Base-by-base conservation (phyloP, 2,113 vertebrate genomes). In the Colaptes auratus region DNA sequence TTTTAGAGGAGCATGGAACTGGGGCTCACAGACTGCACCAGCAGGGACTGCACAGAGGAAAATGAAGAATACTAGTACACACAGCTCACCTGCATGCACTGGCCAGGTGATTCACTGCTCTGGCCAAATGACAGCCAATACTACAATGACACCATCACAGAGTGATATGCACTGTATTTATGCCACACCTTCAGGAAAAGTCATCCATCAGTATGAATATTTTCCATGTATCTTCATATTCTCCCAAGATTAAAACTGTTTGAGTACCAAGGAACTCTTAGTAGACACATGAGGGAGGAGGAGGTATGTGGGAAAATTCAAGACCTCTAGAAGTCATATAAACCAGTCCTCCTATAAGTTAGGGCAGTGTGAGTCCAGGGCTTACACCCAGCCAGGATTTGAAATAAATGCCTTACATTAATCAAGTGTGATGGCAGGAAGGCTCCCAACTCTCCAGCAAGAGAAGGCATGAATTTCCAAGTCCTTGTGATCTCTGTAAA, bases 11-110 rank as follows among this genome's bases (percentile, higher is more conserved):
- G 6, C 20, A 28, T n/a, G 33, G 15, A 50, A 16, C 6, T 16
- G 30, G 9, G 33, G 10, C 27, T 76, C 16, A 6, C 17, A 72
- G 42, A 69, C 31, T 3, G 1, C 46, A 78, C 12, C 19, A 52
- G 33, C 31, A 82, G 44, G 73, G 27, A 21, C 7, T 1, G 5
- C 16, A 28, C 1, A 2, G 31, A 52, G 36, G 46, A 76, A 75
- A 50, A 12, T 0, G 0, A 31, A 36, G 13, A 15, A 35, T 11
- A 39, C 39, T 24, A 61, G 30, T 6, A 8, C 13, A 56, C 36
- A 65, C 35, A 55, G n/a, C 16, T 86, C 48, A 28, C 46, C 2
- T 0, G 23, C 6, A 3, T 8, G 4, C 8, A 1, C 24, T 6
- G 1, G 12, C 10, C 1, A 0, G 31, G 44, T 61, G 50, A 90